phyloP scores from a whole-genome alignment of 2,797 vertebrate genomes.

The Trematocara caparti region DNA sequence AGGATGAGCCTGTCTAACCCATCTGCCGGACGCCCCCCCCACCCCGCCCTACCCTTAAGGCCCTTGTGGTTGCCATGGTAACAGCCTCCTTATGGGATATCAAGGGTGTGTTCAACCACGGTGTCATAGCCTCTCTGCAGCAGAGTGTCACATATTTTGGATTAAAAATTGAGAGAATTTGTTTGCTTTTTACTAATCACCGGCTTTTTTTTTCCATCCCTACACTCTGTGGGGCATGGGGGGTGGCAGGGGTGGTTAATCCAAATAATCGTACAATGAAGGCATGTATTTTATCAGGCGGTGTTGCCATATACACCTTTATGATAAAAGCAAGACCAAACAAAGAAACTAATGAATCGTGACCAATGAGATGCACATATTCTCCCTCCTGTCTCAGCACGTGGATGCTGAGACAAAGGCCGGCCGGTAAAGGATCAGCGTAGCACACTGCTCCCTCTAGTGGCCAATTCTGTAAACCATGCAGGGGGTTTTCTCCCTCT shows the following conservation, averaged over 20 bases:
- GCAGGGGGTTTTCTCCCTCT: background rate
- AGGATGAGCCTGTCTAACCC: conserved; percentile 14
- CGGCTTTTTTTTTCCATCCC: background rate
- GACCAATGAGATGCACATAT: background rate
- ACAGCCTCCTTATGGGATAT: conserved; percentile 30
- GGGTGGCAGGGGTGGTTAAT: background rate
- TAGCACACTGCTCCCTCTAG: conserved; percentile 37
- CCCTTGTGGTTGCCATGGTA: conserved; percentile 57
- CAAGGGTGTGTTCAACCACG: conserved; percentile 33
- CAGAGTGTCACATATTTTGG: background rate
- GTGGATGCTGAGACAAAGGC: conserved; percentile 59
- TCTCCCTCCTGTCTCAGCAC: background rate
- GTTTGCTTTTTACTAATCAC: background rate
- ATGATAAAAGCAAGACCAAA: background rate
- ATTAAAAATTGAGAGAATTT: background rate
- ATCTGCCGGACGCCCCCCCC: conserved; percentile 32
- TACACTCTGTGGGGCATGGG: background rate
- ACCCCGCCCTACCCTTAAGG: background rate
- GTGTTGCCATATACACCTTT: background rate
- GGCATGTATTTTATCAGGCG: background rate
- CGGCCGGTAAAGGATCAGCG: background rate
- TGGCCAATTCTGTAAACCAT: conserved; percentile 8
- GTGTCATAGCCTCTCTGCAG: background rate
- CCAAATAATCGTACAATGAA: background rate
- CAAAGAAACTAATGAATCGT: background rate